A percentile compares a stretch with the other conserved stretches of the same genome.
Evolutionary conservation across 2,113 vertebrate genomes (phyloP).

Genomic region (Anas platyrhynchos): DNA sequence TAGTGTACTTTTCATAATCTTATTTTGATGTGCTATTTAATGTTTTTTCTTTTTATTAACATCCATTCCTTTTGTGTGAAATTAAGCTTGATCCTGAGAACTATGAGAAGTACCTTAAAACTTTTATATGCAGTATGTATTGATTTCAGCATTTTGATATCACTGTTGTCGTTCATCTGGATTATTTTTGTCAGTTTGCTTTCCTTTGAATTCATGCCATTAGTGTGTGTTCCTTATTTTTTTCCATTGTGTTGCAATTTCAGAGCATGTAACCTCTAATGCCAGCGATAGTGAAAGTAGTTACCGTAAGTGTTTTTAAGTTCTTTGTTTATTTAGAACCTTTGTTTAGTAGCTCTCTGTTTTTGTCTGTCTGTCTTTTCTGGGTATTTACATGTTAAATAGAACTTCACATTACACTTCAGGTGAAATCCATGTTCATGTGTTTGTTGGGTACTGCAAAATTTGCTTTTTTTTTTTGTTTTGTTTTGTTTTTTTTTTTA

Average conservation of each 20-base stretch:
- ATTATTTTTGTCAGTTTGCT: constrained; percentile 62
- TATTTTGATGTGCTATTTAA: constrained; percentile 38
- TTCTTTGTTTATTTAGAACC: constrained; percentile 54
- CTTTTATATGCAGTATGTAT: constrained; percentile 63
- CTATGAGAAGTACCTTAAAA: constrained; percentile 68
- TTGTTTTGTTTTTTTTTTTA: not conserved
- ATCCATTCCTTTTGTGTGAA: constrained; percentile 54
- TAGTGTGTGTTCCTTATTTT: constrained; percentile 80
- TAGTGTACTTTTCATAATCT: constrained; percentile 10
- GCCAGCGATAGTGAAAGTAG: constrained; percentile 99
- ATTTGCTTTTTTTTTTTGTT: not conserved
- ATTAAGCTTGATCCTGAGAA: constrained; percentile 57
- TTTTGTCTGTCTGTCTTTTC: constrained; percentile 22
- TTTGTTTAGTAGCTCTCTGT: not conserved
- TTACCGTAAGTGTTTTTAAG: constrained; percentile 94
- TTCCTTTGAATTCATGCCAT: constrained; percentile 67
- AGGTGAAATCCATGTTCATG: not conserved
- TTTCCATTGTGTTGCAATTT: constrained; percentile 87
- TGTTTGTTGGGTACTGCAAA: not conserved
- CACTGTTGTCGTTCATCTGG: constrained; percentile 65
- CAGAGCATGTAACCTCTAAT: constrained; percentile 98
- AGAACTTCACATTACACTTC: not conserved
- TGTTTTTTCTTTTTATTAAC: constrained; percentile 62
- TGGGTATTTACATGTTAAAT: constrained; percentile 38
- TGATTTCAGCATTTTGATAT: constrained; percentile 54